phyloP scores from a whole-genome alignment of 2,888 invertebrate genomes.

The Dasypogon diadema region DNA sequence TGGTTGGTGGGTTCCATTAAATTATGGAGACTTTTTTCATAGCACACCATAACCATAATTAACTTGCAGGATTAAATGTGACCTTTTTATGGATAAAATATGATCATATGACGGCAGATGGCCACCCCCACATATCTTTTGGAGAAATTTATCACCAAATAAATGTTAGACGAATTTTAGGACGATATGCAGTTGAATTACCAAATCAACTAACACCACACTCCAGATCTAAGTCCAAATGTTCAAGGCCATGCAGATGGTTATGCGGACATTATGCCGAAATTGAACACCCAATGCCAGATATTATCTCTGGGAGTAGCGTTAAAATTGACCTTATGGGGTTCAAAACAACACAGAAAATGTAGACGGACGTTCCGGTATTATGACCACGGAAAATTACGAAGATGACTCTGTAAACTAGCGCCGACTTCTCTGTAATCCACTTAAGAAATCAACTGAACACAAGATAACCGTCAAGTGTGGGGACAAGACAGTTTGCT shows the following conservation, averaged over 20 bases:
- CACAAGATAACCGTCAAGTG: background rate
- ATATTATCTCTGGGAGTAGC: background rate
- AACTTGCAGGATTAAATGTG: background rate
- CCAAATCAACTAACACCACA: no score
- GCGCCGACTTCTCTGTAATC: slow-evolving; percentile 13
- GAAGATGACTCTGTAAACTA: slow-evolving; percentile 10
- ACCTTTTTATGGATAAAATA: background rate
- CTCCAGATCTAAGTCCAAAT: no score
- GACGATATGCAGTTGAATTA: no score
- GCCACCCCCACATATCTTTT: no score
- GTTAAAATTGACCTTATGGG: background rate
- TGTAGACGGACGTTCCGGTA: slow-evolving; percentile 12
- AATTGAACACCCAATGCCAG: background rate
- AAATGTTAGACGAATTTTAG: no score
- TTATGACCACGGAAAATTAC: slow-evolving; percentile 22
- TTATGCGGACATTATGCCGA: no score
- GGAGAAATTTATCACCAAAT: no score
- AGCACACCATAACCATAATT: background rate
- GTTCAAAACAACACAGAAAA: background rate
- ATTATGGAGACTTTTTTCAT: background rate
- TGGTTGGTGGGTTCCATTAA: no score
- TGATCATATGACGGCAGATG: no score
- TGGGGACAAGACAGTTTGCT: slow-evolving; percentile 5
- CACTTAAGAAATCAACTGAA: slow-evolving; percentile 21
- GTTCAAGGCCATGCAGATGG: no score